Base-by-base conservation (phyloP, 2,797 vertebrate species). In the Heliangelus exortis region DNA sequence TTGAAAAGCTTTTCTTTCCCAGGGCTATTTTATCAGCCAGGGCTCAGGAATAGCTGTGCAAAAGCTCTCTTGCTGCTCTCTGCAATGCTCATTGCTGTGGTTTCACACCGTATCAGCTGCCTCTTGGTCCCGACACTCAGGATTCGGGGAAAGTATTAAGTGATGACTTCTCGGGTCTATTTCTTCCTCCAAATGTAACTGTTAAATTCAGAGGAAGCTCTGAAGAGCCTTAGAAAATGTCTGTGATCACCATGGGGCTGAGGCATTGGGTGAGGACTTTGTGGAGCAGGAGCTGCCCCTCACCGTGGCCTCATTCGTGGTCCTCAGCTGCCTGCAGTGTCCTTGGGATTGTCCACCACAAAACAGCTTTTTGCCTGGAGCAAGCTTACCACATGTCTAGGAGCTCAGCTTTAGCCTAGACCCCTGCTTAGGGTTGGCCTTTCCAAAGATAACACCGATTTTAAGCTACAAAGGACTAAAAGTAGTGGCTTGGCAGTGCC, bases 1-100 rank as follows among this genome's bases (percentile, higher is more conserved):
- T 93, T 95, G 95, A 93, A 36, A 87, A 78, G 71, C 50, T 96
- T 90, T 84, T 54, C 9, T 86, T 76, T 43, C n/a, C 87, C 2
- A 15, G 88, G 87, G 54, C 59, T 41, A 41, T 41, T 41, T 41
- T 41, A 41, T 41, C 69, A 83, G 78, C 81, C 89, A 92, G 29
- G 20, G 92, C 91, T 97, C 91, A 91, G 96, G 97, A 96, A 96
- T 93, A 96, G 88, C 47, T 93, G 67, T 93, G 90, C 84, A 96
- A 96, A 96, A 86, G 90, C 94, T 92, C 66, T 67, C 67, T 65
- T 90, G 79, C 71, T 91, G 79, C 71, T 84, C 83, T 91, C 83
- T 87, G 94, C 91, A 95, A 61, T 29, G 39, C 55, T 90, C 93
- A 45, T 55, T 7, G 34, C 91, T 96, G 92, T 92, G 97, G 97